Evolutionary conservation across 35 echinoderm and acorn worm genomes (phyloP).

Genomic region (Strongylocentrotus purpuratus): DNA sequence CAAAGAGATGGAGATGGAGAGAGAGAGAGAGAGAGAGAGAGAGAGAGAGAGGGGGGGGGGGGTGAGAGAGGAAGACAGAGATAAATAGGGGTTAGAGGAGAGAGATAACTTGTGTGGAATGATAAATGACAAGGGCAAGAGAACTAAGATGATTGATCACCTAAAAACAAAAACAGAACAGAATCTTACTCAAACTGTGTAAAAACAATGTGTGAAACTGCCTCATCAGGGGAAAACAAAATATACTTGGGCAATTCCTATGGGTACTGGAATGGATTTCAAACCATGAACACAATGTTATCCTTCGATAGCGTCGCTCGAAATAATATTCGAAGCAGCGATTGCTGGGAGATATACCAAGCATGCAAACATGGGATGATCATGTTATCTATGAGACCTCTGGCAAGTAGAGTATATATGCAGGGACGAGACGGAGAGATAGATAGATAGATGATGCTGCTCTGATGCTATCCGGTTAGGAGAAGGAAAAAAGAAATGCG

Average conservation of each 20-base stretch:
- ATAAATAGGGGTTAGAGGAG: no score
- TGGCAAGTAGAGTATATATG: not conserved
- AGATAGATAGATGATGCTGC: not conserved
- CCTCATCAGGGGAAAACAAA: not conserved
- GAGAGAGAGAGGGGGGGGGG: no score
- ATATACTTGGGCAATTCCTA: not conserved
- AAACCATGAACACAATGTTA: not conserved
- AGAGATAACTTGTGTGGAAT: no score
- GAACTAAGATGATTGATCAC: no score
- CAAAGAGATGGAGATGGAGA: not conserved
- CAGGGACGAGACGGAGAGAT: not conserved
- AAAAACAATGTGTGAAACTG: not conserved
- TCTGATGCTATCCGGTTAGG: not conserved
- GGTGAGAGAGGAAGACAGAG: no score
- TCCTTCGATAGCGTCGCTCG: not conserved
- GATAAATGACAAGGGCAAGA: no score
- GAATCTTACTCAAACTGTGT: not conserved
- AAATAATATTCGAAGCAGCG: not conserved
- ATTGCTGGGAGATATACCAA: not conserved
- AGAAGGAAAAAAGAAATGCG: not conserved
- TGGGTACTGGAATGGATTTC: not conserved
- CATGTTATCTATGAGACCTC: constrained; percentile 10
- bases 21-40: no score
- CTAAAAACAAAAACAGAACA: not conserved
- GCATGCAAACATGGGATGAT: constrained; percentile 10